Evolutionary conservation across 92 coral and sea anemone species (phyloP).

Genomic region (Blastomussa wellsi): DNA sequence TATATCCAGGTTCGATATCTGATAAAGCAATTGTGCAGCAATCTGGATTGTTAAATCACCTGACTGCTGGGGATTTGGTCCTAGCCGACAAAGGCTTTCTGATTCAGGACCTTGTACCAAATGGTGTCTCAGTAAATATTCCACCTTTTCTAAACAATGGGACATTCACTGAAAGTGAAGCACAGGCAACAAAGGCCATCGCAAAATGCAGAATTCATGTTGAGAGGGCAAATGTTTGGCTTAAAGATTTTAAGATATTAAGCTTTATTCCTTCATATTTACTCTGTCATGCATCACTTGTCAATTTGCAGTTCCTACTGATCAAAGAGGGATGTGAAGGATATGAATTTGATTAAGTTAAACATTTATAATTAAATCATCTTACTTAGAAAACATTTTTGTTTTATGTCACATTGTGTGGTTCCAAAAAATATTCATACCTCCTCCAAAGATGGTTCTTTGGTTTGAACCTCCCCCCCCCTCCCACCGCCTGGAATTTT

Average conservation of each 20-base stretch:
- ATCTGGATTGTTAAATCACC: conserved; percentile 43
- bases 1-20: conserved; percentile 60
- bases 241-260: conserved; percentile 61
- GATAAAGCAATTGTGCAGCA: conserved; percentile 59
- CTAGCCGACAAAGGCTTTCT: conserved; percentile 59
- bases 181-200: conserved; percentile 49
- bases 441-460: no score
- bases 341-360: neutral
- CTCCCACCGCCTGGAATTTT: no score
- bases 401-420: no score
- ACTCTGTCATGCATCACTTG: conserved; percentile 52
- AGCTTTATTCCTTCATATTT: conserved; percentile 54
- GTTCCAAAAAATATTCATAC: no score
- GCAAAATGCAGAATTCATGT: conserved; percentile 61
- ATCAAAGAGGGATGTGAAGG: conserved; percentile 46
- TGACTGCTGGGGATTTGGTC: conserved; percentile 43
- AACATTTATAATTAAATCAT: no score
- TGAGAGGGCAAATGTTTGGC: conserved; percentile 69
- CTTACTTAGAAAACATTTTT: no score
- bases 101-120: conserved; percentile 54
- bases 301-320: conserved; percentile 48
- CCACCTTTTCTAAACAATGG: conserved; percentile 66
- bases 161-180: conserved; percentile 64
- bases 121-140: conserved; percentile 52
- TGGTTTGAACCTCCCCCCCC: no score